Percentiles rank a stretch among this genome's conserved stretches.
These are phyloP conservation scores for Trypoxylon attenuatum DNA, from an alignment of 2,888 invertebrate genomes.

Conservation along the genomic window DNA sequence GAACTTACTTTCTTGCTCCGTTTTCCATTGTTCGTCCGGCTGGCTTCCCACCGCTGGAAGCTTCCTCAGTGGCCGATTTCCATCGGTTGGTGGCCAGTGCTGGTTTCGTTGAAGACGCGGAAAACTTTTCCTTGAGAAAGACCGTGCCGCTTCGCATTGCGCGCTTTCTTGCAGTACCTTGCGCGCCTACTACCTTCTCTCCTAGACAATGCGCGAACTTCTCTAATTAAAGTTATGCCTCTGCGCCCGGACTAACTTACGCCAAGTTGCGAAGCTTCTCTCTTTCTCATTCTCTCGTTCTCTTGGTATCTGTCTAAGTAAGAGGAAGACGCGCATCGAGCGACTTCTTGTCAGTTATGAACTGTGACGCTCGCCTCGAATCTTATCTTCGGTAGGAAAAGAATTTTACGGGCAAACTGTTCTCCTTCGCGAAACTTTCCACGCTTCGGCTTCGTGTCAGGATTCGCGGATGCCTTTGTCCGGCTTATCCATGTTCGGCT, in stretches of 20 bases:
- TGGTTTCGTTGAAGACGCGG: slow-evolving; percentile 55
- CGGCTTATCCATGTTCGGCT: background rate
- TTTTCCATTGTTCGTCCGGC: no score
- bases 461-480: no score
- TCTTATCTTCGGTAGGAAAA: slow-evolving; percentile 35
- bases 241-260: slow-evolving; percentile 60
- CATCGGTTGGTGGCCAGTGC: slow-evolving; percentile 4
- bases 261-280: slow-evolving; percentile 52
- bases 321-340: no score
- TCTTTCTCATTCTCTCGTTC: slow-evolving; percentile 5
- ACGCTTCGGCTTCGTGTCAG: no score
- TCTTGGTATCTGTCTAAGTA: background rate
- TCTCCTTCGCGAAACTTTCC: no score
- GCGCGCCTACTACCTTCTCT: slow-evolving; percentile 53
- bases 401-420: slow-evolving; percentile 6
- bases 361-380: slow-evolving; percentile 34
- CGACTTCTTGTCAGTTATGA: slow-evolving; percentile 23
- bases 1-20: no score
- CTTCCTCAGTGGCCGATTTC: no score
- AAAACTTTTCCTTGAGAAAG: slow-evolving; percentile 66
- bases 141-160: slow-evolving; percentile 64
- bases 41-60: no score
- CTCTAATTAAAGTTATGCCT: slow-evolving; percentile 71
- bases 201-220: slow-evolving; percentile 71
- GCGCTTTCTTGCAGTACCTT: no score